phyloP scores from a whole-genome alignment of 2,797 vertebrate genomes.

The Mormyrus hasselquistii region DNA sequence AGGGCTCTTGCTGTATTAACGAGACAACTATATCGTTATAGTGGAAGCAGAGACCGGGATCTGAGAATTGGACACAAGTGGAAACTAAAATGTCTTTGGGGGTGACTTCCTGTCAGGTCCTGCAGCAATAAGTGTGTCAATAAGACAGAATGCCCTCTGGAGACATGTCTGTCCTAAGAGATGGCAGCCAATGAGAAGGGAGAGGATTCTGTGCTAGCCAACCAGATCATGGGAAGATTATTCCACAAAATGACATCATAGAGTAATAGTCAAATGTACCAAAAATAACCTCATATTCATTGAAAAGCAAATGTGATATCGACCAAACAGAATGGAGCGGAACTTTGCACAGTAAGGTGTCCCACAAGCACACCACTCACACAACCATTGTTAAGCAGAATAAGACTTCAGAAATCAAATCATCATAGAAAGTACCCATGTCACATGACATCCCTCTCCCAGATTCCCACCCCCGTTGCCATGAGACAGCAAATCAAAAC shows the following conservation, averaged over 20 bases:
- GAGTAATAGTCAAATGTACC: background rate
- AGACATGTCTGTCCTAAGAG: background rate
- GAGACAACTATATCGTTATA: constrained; percentile 34
- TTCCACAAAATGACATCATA: background rate
- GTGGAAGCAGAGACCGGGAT: constrained; percentile 37
- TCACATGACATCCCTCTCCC: background rate
- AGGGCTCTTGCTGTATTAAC: background rate
- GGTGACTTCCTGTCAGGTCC: background rate
- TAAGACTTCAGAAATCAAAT: constrained; percentile 36
- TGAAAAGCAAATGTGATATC: constrained; percentile 19
- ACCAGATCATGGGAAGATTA: background rate
- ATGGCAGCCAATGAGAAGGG: constrained; percentile 14
- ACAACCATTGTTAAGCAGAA: constrained; percentile 47
- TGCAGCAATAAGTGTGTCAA: background rate
- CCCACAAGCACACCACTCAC: constrained; percentile 50
- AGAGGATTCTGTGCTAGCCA: constrained; percentile 41
- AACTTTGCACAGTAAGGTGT: constrained; percentile 28
- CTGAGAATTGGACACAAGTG: background rate
- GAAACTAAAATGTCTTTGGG: background rate
- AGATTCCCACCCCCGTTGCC: constrained; percentile 7
- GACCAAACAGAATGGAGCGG: constrained; percentile 26
- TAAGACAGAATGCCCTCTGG: background rate
- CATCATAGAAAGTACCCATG: constrained; percentile 36
- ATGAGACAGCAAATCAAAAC: constrained; percentile 26
- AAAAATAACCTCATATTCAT: background rate